These are phyloP conservation scores for Liodrosophila aerea DNA, from an alignment of 2,888 invertebrate species.

Conservation along the genomic window DNA sequence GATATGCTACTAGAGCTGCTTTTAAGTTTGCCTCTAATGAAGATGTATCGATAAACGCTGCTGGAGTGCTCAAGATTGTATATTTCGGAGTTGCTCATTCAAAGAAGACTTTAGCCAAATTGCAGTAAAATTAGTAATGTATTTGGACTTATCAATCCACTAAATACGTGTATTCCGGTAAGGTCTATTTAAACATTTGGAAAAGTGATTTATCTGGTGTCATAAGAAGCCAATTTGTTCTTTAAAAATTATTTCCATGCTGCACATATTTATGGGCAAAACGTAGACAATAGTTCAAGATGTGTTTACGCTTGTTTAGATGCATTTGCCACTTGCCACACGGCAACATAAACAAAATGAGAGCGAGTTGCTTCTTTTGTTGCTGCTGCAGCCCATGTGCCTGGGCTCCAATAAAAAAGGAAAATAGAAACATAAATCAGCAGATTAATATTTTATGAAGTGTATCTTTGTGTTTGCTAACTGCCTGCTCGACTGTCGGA, in stretches of 20 bases:
- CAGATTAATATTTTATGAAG: conserved; percentile 78
- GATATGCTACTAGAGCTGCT: conserved; percentile 22
- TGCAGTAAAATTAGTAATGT: no score
- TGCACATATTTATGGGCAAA: conserved; percentile 4
- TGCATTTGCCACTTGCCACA: conserved; percentile 46
- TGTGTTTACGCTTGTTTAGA: conserved; percentile 54
- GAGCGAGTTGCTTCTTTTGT: conserved; percentile 12
- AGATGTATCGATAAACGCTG: conserved; percentile 45
- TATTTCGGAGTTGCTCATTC: no score
- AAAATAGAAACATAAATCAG: conserved; percentile 76
- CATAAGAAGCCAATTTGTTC: background rate
- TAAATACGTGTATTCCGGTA: no score
- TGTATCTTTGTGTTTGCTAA: conserved; percentile 56
- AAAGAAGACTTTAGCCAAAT: no score
- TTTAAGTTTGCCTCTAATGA: conserved; percentile 28
- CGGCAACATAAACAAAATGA: conserved; percentile 51
- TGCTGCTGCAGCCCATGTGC: conserved; percentile 39
- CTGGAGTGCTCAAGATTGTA: conserved; percentile 12
- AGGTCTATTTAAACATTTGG: no score
- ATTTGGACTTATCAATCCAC: no score
- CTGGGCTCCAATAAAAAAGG: conserved; percentile 67
- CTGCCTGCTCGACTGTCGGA: conserved; percentile 23
- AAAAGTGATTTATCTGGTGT: background rate
- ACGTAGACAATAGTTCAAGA: conserved; percentile 18
- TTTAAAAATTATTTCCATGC: conserved; percentile 1